Percentiles rank a stretch among this genome's conserved stretches.
These are phyloP conservation scores for Cephalopterus ornatus DNA, from an alignment of 2,113 vertebrate species.

Conservation along the genomic window DNA sequence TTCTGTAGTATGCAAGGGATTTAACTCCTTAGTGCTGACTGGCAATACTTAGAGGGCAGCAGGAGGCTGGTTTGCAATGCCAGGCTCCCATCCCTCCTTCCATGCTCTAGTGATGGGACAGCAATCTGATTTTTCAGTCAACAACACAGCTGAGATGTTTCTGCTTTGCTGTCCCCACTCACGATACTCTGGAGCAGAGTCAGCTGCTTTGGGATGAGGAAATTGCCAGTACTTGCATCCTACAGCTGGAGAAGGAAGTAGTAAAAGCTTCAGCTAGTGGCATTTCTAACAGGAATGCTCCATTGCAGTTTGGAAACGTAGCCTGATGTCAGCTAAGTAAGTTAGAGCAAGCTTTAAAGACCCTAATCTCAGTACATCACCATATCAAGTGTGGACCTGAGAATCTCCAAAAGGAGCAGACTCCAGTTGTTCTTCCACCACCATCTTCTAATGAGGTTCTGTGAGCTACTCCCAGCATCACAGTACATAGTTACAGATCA, in stretches of 20 bases:
- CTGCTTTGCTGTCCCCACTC: background rate
- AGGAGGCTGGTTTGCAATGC: background rate
- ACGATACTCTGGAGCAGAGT: background rate
- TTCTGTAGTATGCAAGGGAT: background rate
- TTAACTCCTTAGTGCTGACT: constrained; percentile 10
- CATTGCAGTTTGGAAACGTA: background rate
- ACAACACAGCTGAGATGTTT: background rate
- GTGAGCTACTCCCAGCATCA: background rate
- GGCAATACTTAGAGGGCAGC: background rate
- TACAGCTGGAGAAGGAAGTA: background rate
- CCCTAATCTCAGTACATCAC: background rate
- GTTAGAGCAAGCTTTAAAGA: background rate
- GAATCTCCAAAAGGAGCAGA: background rate
- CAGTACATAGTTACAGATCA: background rate
- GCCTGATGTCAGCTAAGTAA: background rate
- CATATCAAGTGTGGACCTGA: background rate
- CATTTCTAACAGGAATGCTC: background rate
- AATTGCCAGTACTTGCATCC: background rate
- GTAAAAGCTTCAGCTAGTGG: background rate
- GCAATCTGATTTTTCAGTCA: background rate
- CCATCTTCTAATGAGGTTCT: background rate
- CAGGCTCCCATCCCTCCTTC: background rate
- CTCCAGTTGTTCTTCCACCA: background rate
- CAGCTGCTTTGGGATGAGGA: background rate
- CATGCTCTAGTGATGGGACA: background rate